Evolutionary conservation across 2,888 invertebrate genomes (phyloP).

Genomic region (Drosophila ochracea): DNA sequence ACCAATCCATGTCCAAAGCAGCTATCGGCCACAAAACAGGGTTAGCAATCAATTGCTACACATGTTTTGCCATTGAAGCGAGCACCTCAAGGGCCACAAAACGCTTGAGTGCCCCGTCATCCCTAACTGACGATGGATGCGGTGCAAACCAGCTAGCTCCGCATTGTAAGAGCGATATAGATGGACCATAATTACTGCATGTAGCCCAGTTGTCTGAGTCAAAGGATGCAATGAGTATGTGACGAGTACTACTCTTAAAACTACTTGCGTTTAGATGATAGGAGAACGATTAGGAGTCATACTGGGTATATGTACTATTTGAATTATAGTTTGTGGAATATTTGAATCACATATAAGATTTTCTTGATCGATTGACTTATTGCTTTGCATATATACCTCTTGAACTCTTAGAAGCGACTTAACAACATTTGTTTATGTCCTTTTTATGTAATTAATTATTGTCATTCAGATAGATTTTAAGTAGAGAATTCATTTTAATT

Average conservation of each 20-base stretch:
- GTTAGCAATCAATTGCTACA: conserved; percentile 64
- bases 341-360: background rate
- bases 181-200: background rate
- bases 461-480: too few relatives aligned
- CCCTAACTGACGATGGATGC: background rate
- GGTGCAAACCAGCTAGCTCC: too few relatives aligned
- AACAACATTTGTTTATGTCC: background rate
- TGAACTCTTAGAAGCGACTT: too few relatives aligned
- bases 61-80: conserved; percentile 47
- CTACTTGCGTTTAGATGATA: background rate
- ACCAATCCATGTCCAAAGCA: background rate
- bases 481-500: background rate
- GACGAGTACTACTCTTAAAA: background rate
- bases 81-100: conserved; percentile 49
- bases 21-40: conserved; percentile 30
- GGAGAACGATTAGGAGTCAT: too few relatives aligned
- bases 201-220: background rate
- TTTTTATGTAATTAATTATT: background rate
- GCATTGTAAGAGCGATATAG: background rate
- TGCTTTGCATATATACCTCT: background rate
- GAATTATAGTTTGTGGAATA: background rate
- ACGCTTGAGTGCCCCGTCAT: conserved; percentile 28
- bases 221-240: background rate
- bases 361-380: background rate
- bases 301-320: background rate